Percentiles rank a stretch among this genome's conserved stretches.
Conservation (phyloP, 2,113 vertebrate genomes). For the Hemiscyllium ocellatum region DNA sequence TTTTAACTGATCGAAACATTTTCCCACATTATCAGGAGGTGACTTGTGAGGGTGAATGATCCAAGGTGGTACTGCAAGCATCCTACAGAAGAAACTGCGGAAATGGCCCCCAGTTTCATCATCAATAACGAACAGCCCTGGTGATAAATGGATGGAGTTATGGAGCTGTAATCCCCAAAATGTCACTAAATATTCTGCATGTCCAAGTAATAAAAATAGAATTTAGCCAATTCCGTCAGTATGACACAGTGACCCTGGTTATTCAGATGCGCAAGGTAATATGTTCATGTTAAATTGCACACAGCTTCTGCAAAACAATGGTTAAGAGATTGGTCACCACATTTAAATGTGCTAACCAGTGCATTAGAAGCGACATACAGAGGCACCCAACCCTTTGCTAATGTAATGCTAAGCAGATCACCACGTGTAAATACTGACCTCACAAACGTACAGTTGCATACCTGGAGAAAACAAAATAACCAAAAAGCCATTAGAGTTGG, state of each 20-base stretch:
- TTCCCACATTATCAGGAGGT: not conserved
- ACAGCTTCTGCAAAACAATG: not conserved
- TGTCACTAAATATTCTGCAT: not conserved
- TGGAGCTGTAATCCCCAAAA: not conserved
- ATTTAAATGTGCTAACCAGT: not conserved
- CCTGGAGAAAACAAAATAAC: not conserved
- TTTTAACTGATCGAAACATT: not conserved
- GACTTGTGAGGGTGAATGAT: not conserved
- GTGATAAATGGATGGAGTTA: not conserved
- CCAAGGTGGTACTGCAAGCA: too few relatives aligned
- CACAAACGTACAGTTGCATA: not conserved
- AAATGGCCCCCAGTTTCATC: not conserved
- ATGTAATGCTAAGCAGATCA: not conserved
- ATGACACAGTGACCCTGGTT: not conserved
- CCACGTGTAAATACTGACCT: not conserved
- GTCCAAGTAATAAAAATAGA: not conserved
- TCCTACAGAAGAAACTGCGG: not conserved
- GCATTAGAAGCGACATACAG: not conserved
- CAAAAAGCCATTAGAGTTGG: not conserved
- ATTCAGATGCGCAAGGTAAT: not conserved
- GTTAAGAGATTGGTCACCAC: not conserved
- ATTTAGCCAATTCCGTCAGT: not conserved
- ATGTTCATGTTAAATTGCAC: not conserved
- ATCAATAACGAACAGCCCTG: not conserved
- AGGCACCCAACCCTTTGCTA: not conserved